Conservation (phyloP, 2,888 invertebrate species). For the Mayetiola destructor region DNA sequence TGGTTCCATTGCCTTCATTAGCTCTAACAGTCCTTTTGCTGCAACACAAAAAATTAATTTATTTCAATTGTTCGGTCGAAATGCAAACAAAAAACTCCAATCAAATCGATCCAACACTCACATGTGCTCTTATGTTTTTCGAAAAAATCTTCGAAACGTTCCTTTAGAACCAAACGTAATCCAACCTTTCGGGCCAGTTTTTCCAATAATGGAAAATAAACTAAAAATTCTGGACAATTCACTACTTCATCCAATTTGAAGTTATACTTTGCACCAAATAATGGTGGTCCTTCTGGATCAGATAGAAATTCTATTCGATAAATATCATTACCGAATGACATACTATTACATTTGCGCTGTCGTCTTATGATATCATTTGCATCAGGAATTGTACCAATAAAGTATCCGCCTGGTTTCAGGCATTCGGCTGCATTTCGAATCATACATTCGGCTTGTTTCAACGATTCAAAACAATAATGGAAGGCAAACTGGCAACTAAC, state of each 20-base stretch:
- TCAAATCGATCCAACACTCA: constrained; percentile 32
- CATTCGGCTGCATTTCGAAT: constrained; percentile 83
- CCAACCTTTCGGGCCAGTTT: constrained; percentile 59
- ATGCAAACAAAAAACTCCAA: neutral
- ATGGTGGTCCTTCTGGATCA: constrained; percentile 51
- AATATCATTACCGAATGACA: constrained; percentile 63
- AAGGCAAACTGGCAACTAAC: constrained; percentile 97
- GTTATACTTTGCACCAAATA: constrained; percentile 93
- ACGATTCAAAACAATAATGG: constrained; percentile 89
- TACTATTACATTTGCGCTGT: constrained; percentile 41
- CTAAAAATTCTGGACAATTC: constrained; percentile 96
- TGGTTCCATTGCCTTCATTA: constrained; percentile 67
- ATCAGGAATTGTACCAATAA: constrained; percentile 94
- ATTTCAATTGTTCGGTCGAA: neutral
- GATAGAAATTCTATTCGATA: constrained; percentile 59
- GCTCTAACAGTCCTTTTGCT: constrained; percentile 44
- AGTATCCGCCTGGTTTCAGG: constrained; percentile 78
- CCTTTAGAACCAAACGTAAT: constrained; percentile 50
- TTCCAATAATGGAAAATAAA: constrained; percentile 74
- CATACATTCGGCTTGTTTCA: constrained; percentile 82
- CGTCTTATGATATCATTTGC: constrained; percentile 78
- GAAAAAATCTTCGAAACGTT: constrained; percentile 68
- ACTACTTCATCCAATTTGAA: constrained; percentile 94
- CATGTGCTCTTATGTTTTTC: constrained; percentile 41
- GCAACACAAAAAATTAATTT: neutral